Evolutionary conservation across 2,888 invertebrate species (phyloP).

Genomic region (Caenorhabditis drosophilae): DNA sequence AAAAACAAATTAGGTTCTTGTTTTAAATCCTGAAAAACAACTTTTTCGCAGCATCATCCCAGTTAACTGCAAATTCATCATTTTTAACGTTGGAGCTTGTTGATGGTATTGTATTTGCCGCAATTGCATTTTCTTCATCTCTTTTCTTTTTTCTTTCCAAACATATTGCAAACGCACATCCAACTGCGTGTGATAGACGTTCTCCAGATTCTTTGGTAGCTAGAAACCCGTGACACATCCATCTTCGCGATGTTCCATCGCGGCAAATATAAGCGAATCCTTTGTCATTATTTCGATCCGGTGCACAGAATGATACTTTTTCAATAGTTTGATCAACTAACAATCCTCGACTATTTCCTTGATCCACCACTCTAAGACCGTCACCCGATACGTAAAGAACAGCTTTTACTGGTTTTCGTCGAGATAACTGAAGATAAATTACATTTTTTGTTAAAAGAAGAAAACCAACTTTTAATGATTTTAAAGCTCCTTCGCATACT

Average conservation of each 20-base stretch:
- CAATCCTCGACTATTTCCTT: conserved; percentile 91
- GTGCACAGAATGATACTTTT: conserved; percentile 99
- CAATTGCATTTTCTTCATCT: conserved; percentile 41
- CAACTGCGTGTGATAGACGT: conserved; percentile 96
- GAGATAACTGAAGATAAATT: conserved; percentile 79
- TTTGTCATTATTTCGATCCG: conserved; percentile 94
- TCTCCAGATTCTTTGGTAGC: conserved; percentile 91
- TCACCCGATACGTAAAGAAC: conserved; percentile 76
- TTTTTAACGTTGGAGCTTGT: neutral
- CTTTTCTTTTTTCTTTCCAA: conserved; percentile 81
- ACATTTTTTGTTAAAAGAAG: neutral
- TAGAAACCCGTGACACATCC: conserved; percentile 99
- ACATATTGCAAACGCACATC: conserved; percentile 98
- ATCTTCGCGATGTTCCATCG: conserved; percentile 94
- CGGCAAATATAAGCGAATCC: conserved; percentile 99
- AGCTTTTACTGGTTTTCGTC: conserved; percentile 82
- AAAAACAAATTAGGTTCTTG: no score
- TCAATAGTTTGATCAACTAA: conserved; percentile 99
- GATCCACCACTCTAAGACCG: conserved; percentile 94
- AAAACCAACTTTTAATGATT: conserved; percentile 85
- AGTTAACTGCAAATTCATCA: conserved; percentile 42
- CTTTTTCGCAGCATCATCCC: conserved; percentile 36
- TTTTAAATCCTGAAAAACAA: neutral
- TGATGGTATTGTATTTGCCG: conserved; percentile 7
- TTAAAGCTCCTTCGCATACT: conserved; percentile 97